Conservation (phyloP, 2,888 invertebrate genomes). For the Cinara cedri region DNA sequence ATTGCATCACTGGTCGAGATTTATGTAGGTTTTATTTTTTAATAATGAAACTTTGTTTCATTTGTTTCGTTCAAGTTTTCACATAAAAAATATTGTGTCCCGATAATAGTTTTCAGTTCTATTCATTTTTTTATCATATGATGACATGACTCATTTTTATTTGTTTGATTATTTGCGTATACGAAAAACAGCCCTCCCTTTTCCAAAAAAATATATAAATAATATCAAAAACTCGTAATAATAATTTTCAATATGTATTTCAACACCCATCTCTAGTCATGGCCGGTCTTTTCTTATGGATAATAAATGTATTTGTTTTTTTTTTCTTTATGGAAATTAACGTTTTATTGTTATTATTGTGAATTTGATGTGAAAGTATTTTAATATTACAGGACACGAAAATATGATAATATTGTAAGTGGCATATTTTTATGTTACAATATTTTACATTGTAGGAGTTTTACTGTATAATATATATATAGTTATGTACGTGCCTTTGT, state of each 20-base stretch:
- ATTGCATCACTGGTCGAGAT: slow-evolving; percentile 5
- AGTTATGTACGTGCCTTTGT: slow-evolving; percentile 54
- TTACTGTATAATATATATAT: slow-evolving; percentile 11
- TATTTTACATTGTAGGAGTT: slow-evolving; percentile 50
- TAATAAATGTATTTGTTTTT: slow-evolving; percentile 9
- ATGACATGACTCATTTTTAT: slow-evolving; percentile 5
- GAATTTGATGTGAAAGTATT: slow-evolving; percentile 50
- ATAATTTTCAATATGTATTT: slow-evolving; percentile 23
- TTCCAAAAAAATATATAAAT: not conserved
- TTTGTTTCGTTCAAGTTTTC: slow-evolving; percentile 51
- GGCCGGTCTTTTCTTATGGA: slow-evolving; percentile 29
- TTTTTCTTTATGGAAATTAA: slow-evolving; percentile 39
- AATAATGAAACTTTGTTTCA: slow-evolving; percentile 34
- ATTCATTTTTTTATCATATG: not conserved
- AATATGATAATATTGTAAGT: slow-evolving; percentile 37
- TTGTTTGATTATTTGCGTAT: slow-evolving; percentile 26
- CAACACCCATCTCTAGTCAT: slow-evolving; percentile 44
- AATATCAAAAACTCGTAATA: not conserved
- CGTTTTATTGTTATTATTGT: slow-evolving; percentile 54
- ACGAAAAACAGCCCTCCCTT: not conserved
- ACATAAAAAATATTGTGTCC: slow-evolving; percentile 34
- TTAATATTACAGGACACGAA: slow-evolving; percentile 29
- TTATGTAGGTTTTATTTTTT: slow-evolving; percentile 24
- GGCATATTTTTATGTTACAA: slow-evolving; percentile 49
- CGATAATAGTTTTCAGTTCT: not conserved